Percentiles rank a stretch among this genome's conserved stretches.
These are phyloP conservation scores for Antheraea pernyi DNA, from an alignment of 1,140 invertebrate species.

Conservation along the genomic window DNA sequence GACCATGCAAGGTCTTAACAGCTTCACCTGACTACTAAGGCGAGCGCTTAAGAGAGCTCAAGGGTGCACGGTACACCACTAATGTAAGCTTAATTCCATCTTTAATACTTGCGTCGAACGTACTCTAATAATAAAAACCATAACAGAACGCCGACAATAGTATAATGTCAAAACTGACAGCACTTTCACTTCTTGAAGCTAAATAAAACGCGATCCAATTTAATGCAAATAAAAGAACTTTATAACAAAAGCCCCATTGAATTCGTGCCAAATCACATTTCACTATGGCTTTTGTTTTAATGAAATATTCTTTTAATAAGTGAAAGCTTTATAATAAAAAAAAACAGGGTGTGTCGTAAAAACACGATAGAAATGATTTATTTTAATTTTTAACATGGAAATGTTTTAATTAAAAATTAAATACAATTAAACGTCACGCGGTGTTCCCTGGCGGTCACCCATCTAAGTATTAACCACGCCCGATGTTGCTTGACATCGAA, in stretches of 20 bases:
- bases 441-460: too few species aligned
- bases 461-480: too few species aligned
- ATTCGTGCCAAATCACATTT: not conserved
- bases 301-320: slow-evolving; percentile 4
- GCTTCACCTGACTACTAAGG: too few species aligned
- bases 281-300: slow-evolving; percentile 7
- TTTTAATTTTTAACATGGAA: too few species aligned
- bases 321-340: too few species aligned
- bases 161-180: slow-evolving; percentile 33
- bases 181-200: slow-evolving; percentile 33
- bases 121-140: slow-evolving; percentile 9
- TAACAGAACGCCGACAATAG: slow-evolving; percentile 15
- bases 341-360: too few species aligned
- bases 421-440: too few species aligned
- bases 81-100: not conserved
- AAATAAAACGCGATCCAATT: too few species aligned
- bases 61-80: not conserved
- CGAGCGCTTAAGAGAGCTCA: not conserved
- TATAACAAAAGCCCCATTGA: not conserved
- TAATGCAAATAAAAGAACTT: slow-evolving; percentile 24
- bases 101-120: not conserved
- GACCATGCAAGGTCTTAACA: too few species aligned
- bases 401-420: too few species aligned
- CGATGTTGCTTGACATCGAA: too few species aligned
- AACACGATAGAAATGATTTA: too few species aligned